These are phyloP conservation scores for Timema podura DNA, from an alignment of 2,888 invertebrate genomes.

Conservation along the genomic window DNA sequence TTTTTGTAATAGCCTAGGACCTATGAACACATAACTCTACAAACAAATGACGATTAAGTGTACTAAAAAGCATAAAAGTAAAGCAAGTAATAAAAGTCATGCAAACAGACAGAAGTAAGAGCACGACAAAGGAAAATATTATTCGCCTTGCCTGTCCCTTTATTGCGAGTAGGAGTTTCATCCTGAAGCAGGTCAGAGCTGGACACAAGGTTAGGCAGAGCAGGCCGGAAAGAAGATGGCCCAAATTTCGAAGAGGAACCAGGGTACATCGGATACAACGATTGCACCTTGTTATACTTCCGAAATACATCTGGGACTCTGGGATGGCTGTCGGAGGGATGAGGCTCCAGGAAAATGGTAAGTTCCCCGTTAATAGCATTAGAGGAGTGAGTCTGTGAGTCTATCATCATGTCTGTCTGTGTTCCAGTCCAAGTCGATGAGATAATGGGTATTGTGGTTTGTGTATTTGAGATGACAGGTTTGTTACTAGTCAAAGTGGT, in stretches of 20 bases:
- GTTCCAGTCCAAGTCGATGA: not conserved
- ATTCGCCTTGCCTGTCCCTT: not conserved
- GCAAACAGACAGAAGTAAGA: not conserved
- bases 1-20: not conserved
- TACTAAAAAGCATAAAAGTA: not conserved
- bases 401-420: not conserved
- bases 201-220: slow-evolving; percentile 15
- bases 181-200: slow-evolving; percentile 41
- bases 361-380: slow-evolving; percentile 19
- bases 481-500: not conserved
- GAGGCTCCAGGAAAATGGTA: slow-evolving; percentile 23
- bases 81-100: not conserved
- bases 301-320: slow-evolving; percentile 69
- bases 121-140: not conserved
- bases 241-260: slow-evolving; percentile 15
- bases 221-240: slow-evolving; percentile 21
- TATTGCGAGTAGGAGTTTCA: slow-evolving; percentile 16
- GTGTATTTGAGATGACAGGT: not conserved
- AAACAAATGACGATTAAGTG: not conserved
- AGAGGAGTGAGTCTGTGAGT: slow-evolving; percentile 9
- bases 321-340: slow-evolving; percentile 32
- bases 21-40: not conserved
- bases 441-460: not conserved
- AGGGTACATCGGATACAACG: slow-evolving; percentile 60
- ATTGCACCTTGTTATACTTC: slow-evolving; percentile 70